A percentile compares a stretch with the other conserved stretches of the same genome.
Evolutionary conservation across 92 coral and sea anemone genomes (phyloP).

Genomic region (Porites lobata): DNA sequence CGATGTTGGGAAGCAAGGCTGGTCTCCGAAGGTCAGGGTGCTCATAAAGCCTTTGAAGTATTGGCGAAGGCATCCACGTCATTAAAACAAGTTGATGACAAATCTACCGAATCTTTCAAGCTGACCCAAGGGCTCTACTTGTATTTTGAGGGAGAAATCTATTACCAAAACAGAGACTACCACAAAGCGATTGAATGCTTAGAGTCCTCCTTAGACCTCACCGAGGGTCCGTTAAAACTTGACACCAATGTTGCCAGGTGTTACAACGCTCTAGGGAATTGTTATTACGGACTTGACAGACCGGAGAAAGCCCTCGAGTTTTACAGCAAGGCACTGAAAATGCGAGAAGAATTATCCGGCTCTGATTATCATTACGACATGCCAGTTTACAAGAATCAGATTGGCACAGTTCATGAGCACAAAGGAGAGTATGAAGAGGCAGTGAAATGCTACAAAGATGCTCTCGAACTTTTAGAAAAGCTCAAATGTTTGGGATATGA

Average conservation of each 20-base stretch:
- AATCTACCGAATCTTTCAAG: conserved; percentile 16
- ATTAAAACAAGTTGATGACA: conserved; percentile 40
- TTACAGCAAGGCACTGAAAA: conserved; percentile 36
- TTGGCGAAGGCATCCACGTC: conserved; percentile 49
- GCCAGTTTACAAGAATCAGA: conserved; percentile 37
- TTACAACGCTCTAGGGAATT: conserved; percentile 69
- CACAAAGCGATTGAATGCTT: conserved; percentile 29
- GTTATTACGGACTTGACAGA: conserved; percentile 48
- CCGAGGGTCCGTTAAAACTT: background rate
- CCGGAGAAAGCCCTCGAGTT: conserved; percentile 34
- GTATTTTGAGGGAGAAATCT: conserved; percentile 43
- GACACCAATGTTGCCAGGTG: conserved; percentile 65
- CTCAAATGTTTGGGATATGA: conserved; percentile 61
- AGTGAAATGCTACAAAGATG: conserved; percentile 46
- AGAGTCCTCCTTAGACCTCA: conserved; percentile 29
- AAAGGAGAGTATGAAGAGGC: conserved; percentile 52
- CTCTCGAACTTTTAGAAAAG: conserved; percentile 57
- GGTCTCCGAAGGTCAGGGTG: conserved; percentile 49
- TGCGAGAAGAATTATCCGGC: conserved; percentile 51
- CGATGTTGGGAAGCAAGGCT: conserved; percentile 77
- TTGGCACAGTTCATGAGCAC: conserved; percentile 26
- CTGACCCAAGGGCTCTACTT: conserved; percentile 13
- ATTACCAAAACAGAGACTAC: conserved; percentile 14
- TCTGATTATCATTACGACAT: conserved; percentile 33
- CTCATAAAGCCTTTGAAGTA: conserved; percentile 46